Evolutionary conservation across 2,113 vertebrate genomes (phyloP).

Genomic region (Myotis davidii): DNA sequence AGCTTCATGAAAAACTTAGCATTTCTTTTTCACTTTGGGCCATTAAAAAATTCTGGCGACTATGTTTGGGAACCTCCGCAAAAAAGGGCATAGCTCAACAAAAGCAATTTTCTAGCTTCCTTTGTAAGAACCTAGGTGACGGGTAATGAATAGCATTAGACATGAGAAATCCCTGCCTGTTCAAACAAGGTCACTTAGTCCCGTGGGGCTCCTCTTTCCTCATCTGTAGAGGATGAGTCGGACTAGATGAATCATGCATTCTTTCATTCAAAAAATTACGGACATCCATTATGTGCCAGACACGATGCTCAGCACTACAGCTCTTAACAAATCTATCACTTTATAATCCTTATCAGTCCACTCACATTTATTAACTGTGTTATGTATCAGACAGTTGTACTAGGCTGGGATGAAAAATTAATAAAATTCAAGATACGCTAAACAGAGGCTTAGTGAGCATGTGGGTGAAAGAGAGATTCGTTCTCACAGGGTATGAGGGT

Average conservation of each 20-base stretch:
- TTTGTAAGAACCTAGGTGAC: conserved; percentile 58
- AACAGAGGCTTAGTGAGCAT: not conserved
- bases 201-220: conserved; percentile 36
- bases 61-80: conserved; percentile 46
- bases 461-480: conserved; percentile 16
- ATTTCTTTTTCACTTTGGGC: conserved; percentile 51
- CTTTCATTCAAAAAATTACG: conserved; percentile 42
- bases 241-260: conserved; percentile 58
- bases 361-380: conserved; percentile 30
- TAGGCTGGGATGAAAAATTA: conserved; percentile 39
- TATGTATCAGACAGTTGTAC: not conserved
- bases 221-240: conserved; percentile 67
- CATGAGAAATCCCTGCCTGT: conserved; percentile 57
- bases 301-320: conserved; percentile 17
- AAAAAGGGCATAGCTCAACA: conserved; percentile 49
- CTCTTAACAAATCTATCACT: conserved; percentile 41
- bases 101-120: conserved; percentile 61
- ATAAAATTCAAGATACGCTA: conserved; percentile 31
- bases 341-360: conserved; percentile 46
- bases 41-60: conserved; percentile 33
- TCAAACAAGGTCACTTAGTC: conserved; percentile 74
- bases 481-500: conserved; percentile 51
- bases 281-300: conserved; percentile 49
- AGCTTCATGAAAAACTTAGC: conserved; percentile 47
- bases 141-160: conserved; percentile 58